Evolutionary conservation across 2,888 invertebrate genomes (phyloP).

Genomic region (Trachelus stipa): DNA sequence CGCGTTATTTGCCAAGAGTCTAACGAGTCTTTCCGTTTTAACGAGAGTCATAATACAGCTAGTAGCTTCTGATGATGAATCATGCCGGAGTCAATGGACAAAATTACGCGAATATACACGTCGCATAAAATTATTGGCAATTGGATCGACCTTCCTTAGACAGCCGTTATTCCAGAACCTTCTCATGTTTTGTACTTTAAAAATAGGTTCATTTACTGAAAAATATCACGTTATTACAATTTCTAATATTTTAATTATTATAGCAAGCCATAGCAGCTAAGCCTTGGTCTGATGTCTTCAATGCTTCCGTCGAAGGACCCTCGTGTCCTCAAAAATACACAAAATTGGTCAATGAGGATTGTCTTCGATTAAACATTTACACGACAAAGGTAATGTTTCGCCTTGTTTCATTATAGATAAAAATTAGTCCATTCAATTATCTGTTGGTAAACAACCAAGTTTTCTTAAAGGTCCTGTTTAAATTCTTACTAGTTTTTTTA

Average conservation of each 20-base stretch:
- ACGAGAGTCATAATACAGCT: not conserved
- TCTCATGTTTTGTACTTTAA: not conserved
- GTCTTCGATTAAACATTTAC: slow-evolving; percentile 74
- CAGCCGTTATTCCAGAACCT: not conserved
- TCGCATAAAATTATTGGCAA: not conserved
- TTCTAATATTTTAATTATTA: slow-evolving; percentile 4
- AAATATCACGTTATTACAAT: not conserved
- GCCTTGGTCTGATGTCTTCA: slow-evolving; percentile 67
- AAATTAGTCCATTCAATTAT: not conserved
- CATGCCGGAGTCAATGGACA: not conserved
- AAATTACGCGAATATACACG: not conserved
- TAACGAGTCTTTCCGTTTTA: slow-evolving; percentile 12
- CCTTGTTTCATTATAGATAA: not conserved
- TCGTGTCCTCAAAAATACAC: slow-evolving; percentile 69
- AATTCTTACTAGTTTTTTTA: not conserved
- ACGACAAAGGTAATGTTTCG: slow-evolving; percentile 62
- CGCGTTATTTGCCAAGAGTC: slow-evolving; percentile 5
- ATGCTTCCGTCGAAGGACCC: slow-evolving; percentile 72
- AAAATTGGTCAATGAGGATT: slow-evolving; percentile 70
- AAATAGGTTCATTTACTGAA: not conserved
- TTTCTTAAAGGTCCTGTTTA: not conserved
- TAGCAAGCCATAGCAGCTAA: slow-evolving; percentile 70
- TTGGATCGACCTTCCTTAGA: not conserved
- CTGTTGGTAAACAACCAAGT: not conserved
- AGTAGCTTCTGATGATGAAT: not conserved